phyloP scores from a whole-genome alignment of 2,113 vertebrate species.

The Zosterops pallidus region DNA sequence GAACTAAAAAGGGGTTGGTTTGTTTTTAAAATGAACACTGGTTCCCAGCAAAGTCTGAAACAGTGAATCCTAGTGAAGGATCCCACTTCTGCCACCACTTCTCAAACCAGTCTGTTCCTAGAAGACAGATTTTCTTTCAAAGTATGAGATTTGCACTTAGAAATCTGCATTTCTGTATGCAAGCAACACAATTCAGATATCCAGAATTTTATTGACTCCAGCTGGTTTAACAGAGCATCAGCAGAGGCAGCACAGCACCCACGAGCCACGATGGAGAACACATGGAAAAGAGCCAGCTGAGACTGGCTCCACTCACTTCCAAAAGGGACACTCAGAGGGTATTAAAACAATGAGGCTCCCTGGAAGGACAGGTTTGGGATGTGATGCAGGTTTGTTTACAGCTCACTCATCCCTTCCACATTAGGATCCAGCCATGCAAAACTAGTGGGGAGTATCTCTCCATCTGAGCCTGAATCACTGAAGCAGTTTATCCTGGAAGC shows the following conservation, averaged over 20 bases:
- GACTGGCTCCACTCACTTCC: not conserved
- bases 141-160: not conserved
- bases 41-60: not conserved
- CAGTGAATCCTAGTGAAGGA: not conserved
- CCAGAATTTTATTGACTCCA: not conserved
- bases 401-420: constrained; percentile 10
- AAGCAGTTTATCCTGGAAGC: not conserved
- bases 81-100: not conserved
- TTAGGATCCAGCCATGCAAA: constrained; percentile 34
- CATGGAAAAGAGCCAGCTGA: not conserved
- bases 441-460: not conserved
- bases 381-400: constrained; percentile 28
- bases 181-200: not conserved
- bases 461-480: constrained; percentile 11
- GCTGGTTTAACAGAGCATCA: not conserved
- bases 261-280: not conserved
- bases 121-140: not conserved
- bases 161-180: not conserved
- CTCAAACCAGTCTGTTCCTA: not conserved
- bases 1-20: not conserved
- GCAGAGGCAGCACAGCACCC: not conserved
- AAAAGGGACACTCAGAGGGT: not conserved
- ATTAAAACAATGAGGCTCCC: constrained; percentile 15
- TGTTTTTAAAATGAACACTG: not conserved
- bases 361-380: constrained; percentile 26